Evolutionary conservation across 2,113 vertebrate species (phyloP), one percentile per base, ranked within the genome.

Genomic region (Clarias batrachus): DNA sequence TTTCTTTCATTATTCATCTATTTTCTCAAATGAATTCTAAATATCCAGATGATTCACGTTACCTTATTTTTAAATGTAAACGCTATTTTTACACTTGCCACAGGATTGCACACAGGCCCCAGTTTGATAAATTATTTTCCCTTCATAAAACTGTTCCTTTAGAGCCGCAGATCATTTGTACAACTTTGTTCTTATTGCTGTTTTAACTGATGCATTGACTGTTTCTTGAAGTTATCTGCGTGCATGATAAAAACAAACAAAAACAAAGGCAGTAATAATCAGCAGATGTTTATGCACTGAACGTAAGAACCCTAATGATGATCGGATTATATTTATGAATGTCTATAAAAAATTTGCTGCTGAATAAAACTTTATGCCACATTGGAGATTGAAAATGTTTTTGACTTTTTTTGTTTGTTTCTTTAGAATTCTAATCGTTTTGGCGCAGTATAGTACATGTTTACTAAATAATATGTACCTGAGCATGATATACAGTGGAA

Each of bases 241-340:
- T 74, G 71, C 19, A 48, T 74, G 9, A 74, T 33, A 19, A 25
- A 5, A 60, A 17, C 0, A 19, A 59, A 41, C 23, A 11, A 48
- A 48, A 48, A 48, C 33, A 16, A 30, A 63, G 33, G 9, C 8
- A 1, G 30, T 85, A 21, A 63, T 52, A 52, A 27, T 63, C 57
- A 84, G 30, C 19, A 37, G 56, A 84, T 74, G 54, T 9, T n/a
- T 74, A 84, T 63, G 71, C 37, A 77, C 13, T 54, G 25, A n/a
- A 73, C 70, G 0, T 71, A 71, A 71, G 0, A 7, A 21, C 1
- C 16, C 16, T 37, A 41, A 23, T 37, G 30, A 37, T 11, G 70
- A 73, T 23, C 41, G 30, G 70, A 41, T 73, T 41, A 21, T 41
- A 84, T 76, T 48, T 76, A 76, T 76, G 70, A 21, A 37, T 41